A percentile compares a stretch with the other conserved stretches of the same genome.
Conservation (phyloP, 2,888 invertebrate species). For the Drosophila fungiperda region DNA sequence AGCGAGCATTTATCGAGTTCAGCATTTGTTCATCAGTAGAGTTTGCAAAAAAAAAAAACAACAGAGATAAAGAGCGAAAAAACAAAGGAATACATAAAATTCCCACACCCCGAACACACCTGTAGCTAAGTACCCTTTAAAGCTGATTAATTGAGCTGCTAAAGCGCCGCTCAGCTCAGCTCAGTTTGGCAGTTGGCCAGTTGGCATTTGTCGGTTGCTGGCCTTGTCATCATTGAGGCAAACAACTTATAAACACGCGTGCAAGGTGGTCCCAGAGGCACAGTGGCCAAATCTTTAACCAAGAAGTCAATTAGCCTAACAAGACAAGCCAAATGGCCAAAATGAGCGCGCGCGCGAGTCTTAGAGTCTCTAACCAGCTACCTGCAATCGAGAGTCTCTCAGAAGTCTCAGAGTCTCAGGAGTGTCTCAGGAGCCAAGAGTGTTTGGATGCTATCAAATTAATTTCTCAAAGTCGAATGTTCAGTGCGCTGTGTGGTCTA, state of each 20-base stretch:
- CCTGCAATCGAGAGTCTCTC: conserved; percentile 30
- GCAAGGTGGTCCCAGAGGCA: conserved; percentile 65
- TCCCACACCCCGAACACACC: conserved; percentile 60
- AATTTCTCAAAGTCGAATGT: conserved; percentile 59
- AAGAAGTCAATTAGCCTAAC: conserved; percentile 84
- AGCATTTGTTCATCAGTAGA: conserved; percentile 18
- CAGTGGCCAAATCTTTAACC: conserved; percentile 39
- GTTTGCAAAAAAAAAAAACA: conserved; percentile 10
- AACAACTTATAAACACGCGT: conserved; percentile 63
- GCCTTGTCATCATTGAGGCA: conserved; percentile 60
- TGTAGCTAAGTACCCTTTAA: conserved; percentile 59
- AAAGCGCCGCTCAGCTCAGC: conserved; percentile 58
- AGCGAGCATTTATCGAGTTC: conserved; percentile 15
- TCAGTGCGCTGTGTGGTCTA: conserved; percentile 70
- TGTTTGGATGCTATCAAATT: conserved; percentile 63
- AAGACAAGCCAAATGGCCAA: conserved; percentile 68
- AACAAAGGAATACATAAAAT: conserved; percentile 32
- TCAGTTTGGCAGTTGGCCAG: conserved; percentile 33
- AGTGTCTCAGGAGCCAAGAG: conserved; percentile 14
- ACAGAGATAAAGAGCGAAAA: neutral
- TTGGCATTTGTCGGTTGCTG: conserved; percentile 25
- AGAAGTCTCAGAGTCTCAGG: conserved; percentile 4
- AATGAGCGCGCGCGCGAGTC: conserved; percentile 34
- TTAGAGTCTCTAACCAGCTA: conserved; percentile 37
- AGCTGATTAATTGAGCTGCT: conserved; percentile 75